These are phyloP conservation scores for Trinectes maculatus DNA, from an alignment of 2,113 vertebrate species.

Conservation along the genomic window DNA sequence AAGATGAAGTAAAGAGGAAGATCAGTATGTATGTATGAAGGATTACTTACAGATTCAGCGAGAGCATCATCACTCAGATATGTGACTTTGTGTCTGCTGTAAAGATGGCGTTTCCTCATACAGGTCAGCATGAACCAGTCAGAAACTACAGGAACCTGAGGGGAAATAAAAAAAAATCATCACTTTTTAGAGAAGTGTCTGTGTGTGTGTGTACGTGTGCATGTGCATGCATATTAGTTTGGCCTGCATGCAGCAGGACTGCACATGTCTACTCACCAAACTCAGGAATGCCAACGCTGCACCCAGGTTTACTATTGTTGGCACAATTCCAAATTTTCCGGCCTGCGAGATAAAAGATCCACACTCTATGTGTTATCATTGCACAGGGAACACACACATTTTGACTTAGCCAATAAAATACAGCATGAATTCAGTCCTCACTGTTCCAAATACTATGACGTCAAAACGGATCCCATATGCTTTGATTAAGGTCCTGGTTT, in stretches of 20 bases:
- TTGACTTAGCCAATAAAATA: neutral
- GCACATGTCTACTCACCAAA: slow-evolving; percentile 80
- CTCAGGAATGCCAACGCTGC: slow-evolving; percentile 86
- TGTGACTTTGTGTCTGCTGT: slow-evolving; percentile 86
- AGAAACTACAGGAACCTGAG: slow-evolving; percentile 84
- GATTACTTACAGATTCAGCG: slow-evolving; percentile 78
- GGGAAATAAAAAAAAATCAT: neutral
- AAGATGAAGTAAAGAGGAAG: neutral
- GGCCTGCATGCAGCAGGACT: neutral
- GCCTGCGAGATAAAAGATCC: slow-evolving; percentile 76
- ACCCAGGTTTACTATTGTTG: slow-evolving; percentile 89
- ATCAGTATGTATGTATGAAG: neutral
- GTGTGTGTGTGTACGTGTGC: neutral
- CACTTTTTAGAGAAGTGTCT: neutral
- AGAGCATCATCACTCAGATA: slow-evolving; percentile 78
- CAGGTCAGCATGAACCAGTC: slow-evolving; percentile 87
- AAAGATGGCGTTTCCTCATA: slow-evolving; percentile 82
- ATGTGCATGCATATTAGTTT: too few species aligned
- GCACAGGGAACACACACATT: neutral
- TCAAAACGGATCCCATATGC: slow-evolving; percentile 90
- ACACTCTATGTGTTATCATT: neutral
- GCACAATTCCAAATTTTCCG: slow-evolving; percentile 88
- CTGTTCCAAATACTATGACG: slow-evolving; percentile 89
- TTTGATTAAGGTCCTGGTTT: slow-evolving; percentile 86
- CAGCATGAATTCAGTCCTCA: slow-evolving; percentile 58